A percentile compares a stretch with the other conserved stretches of the same genome.
Conservation (phyloP, 2,113 vertebrate species). For the Erythrocercus mccallii region DNA sequence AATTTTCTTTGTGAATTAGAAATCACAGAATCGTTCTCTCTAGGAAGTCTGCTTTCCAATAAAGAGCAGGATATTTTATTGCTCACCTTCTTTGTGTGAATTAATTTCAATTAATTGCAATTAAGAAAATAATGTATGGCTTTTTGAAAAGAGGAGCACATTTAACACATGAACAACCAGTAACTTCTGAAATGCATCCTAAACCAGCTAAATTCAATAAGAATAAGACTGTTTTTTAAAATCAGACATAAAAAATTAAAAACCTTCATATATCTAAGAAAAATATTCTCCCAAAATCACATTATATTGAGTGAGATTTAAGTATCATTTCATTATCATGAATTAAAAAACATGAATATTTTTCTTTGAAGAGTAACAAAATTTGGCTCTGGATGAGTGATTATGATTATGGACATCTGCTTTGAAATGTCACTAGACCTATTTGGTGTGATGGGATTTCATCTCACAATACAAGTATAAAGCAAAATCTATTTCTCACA, state of each 20-base stretch:
- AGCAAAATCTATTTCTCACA: conserved; percentile 15
- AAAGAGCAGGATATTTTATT: conserved; percentile 29
- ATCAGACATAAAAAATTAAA: not conserved
- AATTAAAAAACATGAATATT: not conserved
- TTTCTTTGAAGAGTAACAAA: not conserved
- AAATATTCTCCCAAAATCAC: not conserved
- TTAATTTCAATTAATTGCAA: conserved; percentile 1
- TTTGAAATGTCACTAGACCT: conserved; percentile 30
- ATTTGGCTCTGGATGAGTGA: not conserved
- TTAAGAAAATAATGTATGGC: not conserved
- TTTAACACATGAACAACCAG: not conserved
- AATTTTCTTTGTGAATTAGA: conserved; percentile 60
- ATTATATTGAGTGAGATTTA: not conserved
- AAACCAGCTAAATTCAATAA: not conserved
- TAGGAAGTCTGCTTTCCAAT: conserved; percentile 20
- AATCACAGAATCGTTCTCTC: conserved; percentile 1
- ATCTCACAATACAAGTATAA: not conserved
- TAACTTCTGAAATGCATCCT: not conserved
- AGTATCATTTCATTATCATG: not conserved
- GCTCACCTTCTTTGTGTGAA: conserved; percentile 58
- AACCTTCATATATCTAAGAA: not conserved
- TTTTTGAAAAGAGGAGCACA: not conserved
- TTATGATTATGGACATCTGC: conserved; percentile 22
- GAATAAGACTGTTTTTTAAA: not conserved
- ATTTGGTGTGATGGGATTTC: not conserved